phyloP scores from a whole-genome alignment of 2,113 vertebrate species.

The Epinephelus lanceolatus region DNA sequence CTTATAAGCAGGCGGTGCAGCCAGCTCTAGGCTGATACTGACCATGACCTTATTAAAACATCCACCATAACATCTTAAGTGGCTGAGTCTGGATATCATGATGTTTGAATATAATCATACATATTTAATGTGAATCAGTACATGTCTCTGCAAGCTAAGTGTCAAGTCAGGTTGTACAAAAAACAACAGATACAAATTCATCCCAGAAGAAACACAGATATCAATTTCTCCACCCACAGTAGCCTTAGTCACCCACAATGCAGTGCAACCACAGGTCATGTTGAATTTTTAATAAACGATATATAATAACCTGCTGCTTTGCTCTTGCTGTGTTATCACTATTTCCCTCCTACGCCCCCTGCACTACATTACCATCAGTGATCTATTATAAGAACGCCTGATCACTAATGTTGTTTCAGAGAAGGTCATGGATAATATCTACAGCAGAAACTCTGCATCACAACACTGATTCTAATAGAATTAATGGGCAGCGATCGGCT shows the following conservation, averaged over 20 bases:
- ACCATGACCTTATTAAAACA: background rate
- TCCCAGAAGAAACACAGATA: background rate
- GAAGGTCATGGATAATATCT: constrained; percentile 36
- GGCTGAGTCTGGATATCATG: background rate
- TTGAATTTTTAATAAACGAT: constrained; percentile 6
- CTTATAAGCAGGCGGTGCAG: background rate
- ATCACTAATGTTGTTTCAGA: constrained; percentile 29
- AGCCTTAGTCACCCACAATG: background rate
- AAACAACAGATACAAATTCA: background rate
- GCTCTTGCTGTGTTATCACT: background rate
- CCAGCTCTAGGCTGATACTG: background rate
- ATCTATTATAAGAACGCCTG: constrained; percentile 10
- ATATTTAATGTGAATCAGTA: background rate
- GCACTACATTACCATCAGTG: background rate
- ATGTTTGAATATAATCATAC: background rate
- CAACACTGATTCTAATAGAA: constrained; percentile 40
- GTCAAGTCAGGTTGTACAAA: background rate
- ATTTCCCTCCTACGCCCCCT: background rate
- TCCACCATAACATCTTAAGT: background rate
- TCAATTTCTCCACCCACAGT: background rate
- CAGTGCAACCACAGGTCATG: background rate
- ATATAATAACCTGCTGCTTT: background rate
- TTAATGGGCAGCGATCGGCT: constrained; percentile 49
- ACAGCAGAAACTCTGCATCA: constrained; percentile 38
- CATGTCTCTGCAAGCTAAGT: background rate